Percentiles rank a stretch among this genome's conserved stretches.
Conservation (phyloP, 2,888 invertebrate genomes). For the Callimorpha dominula region DNA sequence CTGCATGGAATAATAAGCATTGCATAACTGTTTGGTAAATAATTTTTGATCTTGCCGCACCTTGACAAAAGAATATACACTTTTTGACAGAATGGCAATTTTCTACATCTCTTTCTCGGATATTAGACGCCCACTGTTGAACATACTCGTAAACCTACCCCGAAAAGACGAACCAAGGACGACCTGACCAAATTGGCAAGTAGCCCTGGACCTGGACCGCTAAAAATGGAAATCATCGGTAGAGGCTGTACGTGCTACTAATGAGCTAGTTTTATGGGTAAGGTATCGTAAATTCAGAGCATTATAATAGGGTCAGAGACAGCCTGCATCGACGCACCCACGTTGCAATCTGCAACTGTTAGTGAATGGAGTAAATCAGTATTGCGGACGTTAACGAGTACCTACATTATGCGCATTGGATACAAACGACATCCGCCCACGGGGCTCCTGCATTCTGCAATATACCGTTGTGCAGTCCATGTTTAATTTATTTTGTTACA, state of each 20-base stretch:
- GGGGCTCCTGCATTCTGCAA: constrained; percentile 44
- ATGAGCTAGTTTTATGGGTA: not conserved
- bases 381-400: constrained; percentile 46
- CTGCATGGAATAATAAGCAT: not conserved
- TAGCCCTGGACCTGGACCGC: too few species aligned
- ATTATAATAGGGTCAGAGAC: constrained; percentile 1
- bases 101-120: too few species aligned
- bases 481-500: not conserved
- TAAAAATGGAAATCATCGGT: too few species aligned
- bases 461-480: not conserved
- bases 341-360: constrained; percentile 8
- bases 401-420: constrained; percentile 53
- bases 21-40: not conserved
- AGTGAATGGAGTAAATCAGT: constrained; percentile 44
- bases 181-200: too few species aligned
- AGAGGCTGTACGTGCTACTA: not conserved
- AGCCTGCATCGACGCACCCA: constrained; percentile 13
- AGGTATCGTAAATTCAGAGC: not conserved
- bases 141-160: too few species aligned
- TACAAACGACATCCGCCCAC: constrained; percentile 51
- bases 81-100: too few species aligned
- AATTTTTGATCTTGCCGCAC: not conserved
- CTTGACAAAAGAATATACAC: too few species aligned
- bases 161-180: too few species aligned
- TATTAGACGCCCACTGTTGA: too few species aligned